phyloP scores from a whole-genome alignment of 2,113 vertebrate genomes.

The Telmatochromis sp. region DNA sequence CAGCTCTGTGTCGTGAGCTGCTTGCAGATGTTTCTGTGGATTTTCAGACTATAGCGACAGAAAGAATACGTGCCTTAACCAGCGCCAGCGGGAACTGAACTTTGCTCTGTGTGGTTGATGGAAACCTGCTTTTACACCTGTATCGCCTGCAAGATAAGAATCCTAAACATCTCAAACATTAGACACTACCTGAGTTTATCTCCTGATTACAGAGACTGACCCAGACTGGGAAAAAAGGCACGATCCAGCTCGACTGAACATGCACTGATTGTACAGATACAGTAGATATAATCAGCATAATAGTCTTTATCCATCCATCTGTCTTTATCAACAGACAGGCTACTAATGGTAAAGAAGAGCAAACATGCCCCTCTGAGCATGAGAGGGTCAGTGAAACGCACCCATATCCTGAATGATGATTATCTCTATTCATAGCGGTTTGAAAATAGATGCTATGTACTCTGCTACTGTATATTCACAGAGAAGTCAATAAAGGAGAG shows the following conservation, averaged over 20 bases:
- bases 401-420: constrained; percentile 11
- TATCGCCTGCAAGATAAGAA: neutral
- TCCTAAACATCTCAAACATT: neutral
- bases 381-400: neutral
- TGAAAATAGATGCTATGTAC: constrained; percentile 26
- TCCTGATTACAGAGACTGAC: neutral
- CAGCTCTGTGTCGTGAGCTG: neutral
- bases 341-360: neutral
- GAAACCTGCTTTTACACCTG: neutral
- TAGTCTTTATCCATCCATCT: neutral
- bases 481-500: constrained; percentile 33
- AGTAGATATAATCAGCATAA: constrained; percentile 1
- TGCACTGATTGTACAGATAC: neutral
- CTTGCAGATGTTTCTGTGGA: neutral
- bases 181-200: neutral
- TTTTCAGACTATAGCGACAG: neutral
- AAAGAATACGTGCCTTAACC: neutral
- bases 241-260: neutral
- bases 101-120: neutral
- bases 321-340: neutral
- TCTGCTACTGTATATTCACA: constrained; percentile 31
- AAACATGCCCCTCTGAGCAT: neutral
- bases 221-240: neutral
- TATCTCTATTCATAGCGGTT: constrained; percentile 4
- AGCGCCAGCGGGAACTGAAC: neutral